These are phyloP conservation scores for Microctonus hyperodae DNA, from an alignment of 2,888 invertebrate species.

Conservation along the genomic window DNA sequence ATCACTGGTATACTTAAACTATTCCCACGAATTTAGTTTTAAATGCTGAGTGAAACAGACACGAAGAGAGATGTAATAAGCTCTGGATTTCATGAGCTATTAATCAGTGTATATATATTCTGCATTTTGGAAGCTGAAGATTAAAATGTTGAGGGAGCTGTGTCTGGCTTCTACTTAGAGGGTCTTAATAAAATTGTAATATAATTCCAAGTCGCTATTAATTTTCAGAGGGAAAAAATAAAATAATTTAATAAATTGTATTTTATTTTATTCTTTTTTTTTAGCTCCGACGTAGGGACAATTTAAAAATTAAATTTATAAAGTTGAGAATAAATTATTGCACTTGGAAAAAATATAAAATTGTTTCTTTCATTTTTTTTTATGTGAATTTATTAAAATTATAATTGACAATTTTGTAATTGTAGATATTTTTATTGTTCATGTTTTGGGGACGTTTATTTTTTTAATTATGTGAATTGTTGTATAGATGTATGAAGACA, in stretches of 20 bases:
- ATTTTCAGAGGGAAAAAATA: background rate
- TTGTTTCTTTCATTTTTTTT: background rate
- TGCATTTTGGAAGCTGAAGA: background rate
- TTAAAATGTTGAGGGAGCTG: background rate
- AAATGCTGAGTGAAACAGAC: background rate
- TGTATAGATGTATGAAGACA: background rate
- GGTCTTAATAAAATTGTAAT: background rate
- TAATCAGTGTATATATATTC: background rate
- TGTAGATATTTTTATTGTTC: too few relatives aligned
- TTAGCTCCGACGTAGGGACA: background rate
- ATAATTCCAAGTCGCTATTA: background rate
- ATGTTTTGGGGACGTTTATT: too few relatives aligned
- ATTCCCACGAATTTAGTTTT: slow-evolving; percentile 1
- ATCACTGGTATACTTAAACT: background rate
- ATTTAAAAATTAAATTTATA: background rate
- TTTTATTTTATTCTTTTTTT: background rate
- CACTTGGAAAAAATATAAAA: background rate
- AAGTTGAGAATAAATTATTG: background rate
- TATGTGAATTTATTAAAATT: background rate
- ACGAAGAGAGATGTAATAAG: slow-evolving; percentile 5
- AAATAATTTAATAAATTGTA: background rate
- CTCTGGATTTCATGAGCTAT: background rate
- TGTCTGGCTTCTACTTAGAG: background rate
- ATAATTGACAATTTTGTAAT: background rate
- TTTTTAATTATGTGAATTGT: background rate